Conservation (phyloP, 2,113 vertebrate species). For the Amazona guildingii region DNA sequence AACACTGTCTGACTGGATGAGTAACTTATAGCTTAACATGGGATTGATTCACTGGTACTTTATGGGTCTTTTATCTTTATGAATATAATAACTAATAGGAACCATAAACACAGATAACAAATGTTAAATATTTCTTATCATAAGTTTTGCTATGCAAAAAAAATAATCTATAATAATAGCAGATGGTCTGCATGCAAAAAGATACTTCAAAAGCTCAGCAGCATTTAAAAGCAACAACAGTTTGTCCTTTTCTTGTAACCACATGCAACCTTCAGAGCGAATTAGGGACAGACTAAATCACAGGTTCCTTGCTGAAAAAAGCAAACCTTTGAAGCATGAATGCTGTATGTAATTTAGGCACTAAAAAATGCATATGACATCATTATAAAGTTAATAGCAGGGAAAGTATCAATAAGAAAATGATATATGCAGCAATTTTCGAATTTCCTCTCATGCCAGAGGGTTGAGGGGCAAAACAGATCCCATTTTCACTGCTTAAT, state of each 20-base stretch:
- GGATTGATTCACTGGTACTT: constrained; percentile 26
- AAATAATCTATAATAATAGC: neutral
- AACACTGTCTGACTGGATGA: neutral
- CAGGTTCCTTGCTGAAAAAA: neutral
- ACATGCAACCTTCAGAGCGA: neutral
- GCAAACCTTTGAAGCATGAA: neutral
- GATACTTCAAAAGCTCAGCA: neutral
- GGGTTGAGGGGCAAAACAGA: neutral
- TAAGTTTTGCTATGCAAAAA: neutral
- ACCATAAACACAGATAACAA: neutral
- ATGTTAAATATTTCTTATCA: neutral
- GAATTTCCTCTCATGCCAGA: neutral
- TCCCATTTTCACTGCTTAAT: neutral
- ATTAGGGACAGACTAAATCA: neutral
- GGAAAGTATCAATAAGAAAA: neutral
- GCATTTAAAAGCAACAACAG: neutral
- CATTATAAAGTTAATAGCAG: neutral
- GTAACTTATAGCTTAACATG: neutral
- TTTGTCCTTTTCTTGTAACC: neutral
- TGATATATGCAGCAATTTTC: neutral
- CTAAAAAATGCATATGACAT: neutral
- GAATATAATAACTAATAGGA: constrained; percentile 2
- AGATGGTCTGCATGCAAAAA: neutral
- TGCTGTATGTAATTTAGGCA: neutral
- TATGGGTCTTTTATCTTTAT: neutral